phyloP scores from a whole-genome alignment of 1,140 invertebrate genomes.

The Bombus soroeensis region DNA sequence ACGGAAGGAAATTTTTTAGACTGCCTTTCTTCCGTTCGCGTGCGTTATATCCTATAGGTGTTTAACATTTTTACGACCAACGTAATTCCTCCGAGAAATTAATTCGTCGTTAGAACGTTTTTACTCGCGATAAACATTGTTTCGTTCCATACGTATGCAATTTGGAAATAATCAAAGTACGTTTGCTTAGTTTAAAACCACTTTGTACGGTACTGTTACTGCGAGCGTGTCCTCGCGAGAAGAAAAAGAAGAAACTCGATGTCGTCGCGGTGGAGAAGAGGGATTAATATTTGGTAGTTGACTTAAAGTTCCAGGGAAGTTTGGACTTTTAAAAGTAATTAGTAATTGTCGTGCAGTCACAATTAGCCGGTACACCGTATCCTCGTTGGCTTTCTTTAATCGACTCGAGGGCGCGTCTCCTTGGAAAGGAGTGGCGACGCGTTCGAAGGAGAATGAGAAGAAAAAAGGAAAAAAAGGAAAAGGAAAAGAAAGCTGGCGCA shows the following conservation, averaged over 20 bases:
- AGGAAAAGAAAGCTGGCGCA: not conserved
- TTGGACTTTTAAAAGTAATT: slow-evolving; percentile 20
- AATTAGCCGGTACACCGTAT: slow-evolving; percentile 7
- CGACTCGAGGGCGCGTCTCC: not conserved
- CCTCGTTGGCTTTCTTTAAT: slow-evolving; percentile 25
- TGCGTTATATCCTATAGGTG: not conserved
- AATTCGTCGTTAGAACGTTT: not conserved
- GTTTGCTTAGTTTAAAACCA: no score
- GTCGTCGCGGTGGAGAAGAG: not conserved
- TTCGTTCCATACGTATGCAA: not conserved
- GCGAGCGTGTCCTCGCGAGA: no score
- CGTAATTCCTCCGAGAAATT: not conserved
- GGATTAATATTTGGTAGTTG: not conserved
- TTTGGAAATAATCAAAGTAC: no score
- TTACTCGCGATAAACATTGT: not conserved
- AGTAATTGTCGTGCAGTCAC: slow-evolving; percentile 8
- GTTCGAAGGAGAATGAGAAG: not conserved
- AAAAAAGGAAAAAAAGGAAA: not conserved
- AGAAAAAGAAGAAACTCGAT: not conserved
- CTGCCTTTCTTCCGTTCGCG: not conserved
- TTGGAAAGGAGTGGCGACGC: no score
- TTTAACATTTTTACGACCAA: not conserved
- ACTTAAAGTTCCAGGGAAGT: not conserved
- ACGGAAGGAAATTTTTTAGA: slow-evolving; percentile 3
- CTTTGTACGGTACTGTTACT: no score